Base-by-base conservation (phyloP, 2,888 invertebrate species). In the Aelia acuminata region DNA sequence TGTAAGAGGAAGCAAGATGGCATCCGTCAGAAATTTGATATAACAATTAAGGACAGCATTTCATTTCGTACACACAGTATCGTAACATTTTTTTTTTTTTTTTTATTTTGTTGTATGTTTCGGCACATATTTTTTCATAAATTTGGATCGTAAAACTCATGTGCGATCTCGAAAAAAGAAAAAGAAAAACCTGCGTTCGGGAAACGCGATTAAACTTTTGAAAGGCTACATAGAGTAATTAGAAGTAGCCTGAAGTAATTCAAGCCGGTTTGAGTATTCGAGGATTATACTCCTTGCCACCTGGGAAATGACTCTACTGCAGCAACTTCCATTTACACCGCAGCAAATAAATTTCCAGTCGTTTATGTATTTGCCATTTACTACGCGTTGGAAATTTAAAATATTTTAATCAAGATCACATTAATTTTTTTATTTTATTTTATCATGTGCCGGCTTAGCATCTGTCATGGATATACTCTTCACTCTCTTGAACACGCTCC, bases 221-320 rank as follows among this genome's bases (percentile, higher is more conserved):
- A 35, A 39, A 39, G 75, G 75, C 39, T 75, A 75, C 75, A 39
- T 75, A 43, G 75, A 22, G 75, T 75, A 75, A 75, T 75, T 75
- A 75, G 43, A 75, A 75, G 39, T 39, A 75, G 39, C 22, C 39
- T 11, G 39, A 39, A 75, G 35, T 39, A 75, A 39, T 75, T 43
- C 75, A 39, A 75, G 39, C 39, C 11, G 75, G 75, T 75, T 75
- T 35, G 75, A 39, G 39, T 75, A 39, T 20, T 39, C 75, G 1
- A 13, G 75, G 39, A 75, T 75, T 75, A 75, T 39, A 39, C 39
- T 39, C 75, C 22, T 75, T 75, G 35, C 43, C 75, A 75, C 75
- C 39, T 39, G 43, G 75, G 75, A 75, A 75, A 75, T 75, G n/a
- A 43, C 75, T 75, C 20, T 13, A 35, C 70, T 13, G 35, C 70